Evolutionary conservation across 2,888 invertebrate species (phyloP), one percentile per base, ranked within the genome.

Genomic region (Crioceris asparagi): DNA sequence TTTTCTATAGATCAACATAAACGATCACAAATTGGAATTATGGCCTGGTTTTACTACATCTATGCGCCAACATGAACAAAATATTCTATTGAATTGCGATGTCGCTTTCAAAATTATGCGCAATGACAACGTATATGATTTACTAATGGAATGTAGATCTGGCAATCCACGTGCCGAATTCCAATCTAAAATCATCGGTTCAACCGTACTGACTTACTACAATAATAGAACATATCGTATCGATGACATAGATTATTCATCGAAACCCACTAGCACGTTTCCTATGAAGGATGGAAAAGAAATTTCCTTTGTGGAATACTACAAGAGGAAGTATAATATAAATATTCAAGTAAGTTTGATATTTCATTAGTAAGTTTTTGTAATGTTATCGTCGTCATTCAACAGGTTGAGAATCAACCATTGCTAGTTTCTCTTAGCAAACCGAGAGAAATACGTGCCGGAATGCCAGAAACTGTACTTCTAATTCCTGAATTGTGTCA

Each of bases 11-110:
- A 27, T 27, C 30, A 66, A 72, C 21, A 65, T 84, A 1, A 69
- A 66, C 0, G 75, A 83, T 17, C 72, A 68, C 43, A 71, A 66
- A 29, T 55, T 90, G 8, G 79, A 85, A 55, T 60, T 90, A 1
- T 86, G 86, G 85, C 87, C 87, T 0, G 88, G 88, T 0, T 86
- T 83, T 48, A 66, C 77, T n/a, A 88, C 91, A 0, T 80, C 85
- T 0, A 87, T 92, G 25, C 74, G 86, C 1, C 84, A 87, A 49
- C 83, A 85, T 55, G 92, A 93, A 55, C 62, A 68, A 0, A 67
- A 74, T 1, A 71, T 92, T 10, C 62, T 92, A 7, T 68, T 93
- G 68, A 82, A 82, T 33, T 70, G 78, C 0, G 91, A 92, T 58
- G 75, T 91, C 1, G 69, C 79, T 0, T 85, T 86, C 55, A 92